Evolutionary conservation across 2,888 invertebrate genomes (phyloP), one percentile per base, ranked within the genome.

Genomic region (Drosophila lacicola): DNA sequence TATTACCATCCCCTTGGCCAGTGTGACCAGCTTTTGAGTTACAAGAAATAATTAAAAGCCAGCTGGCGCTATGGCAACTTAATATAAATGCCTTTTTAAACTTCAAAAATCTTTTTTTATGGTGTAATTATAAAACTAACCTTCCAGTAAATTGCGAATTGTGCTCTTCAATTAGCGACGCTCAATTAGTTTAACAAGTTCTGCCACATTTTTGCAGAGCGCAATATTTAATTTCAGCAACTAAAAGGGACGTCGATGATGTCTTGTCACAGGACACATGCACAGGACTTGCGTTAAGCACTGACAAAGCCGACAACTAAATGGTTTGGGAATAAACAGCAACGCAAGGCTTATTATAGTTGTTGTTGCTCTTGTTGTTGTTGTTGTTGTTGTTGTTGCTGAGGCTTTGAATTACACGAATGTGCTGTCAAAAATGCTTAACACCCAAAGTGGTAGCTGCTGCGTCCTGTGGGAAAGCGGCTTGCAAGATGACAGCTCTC

Each of bases 341-440:
- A 49, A 14, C 29, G 41, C 36, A 42, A 34, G 19, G 64, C 49
- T 63, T 39, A 60, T 29, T 37, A 29, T n/a, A 33, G 50, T 6
- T 42, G 39, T 29, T 54, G 37, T 5, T 37, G 25, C 25, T 25
- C 25, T 42, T 53, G 37, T 21, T 25, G 47, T 25, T 44, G 44
- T 14, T 49, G 50, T 6, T 42, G 39, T 29, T 54, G 36, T 42
- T 36, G 71, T 42, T 53, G 37, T 21, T 25, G 47, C 33, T 44
- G 44, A 45, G 69, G 69, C 82, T 76, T 82, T 80, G 82, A 82
- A 80, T 80, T 80, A 80, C 80, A 80, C 73, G 80, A 80, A 80
- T 82, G 80, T 80, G 73, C 83, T 80, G 80, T 80, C 80, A 82
- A 80, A 80, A 80, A 80, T 80, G 72, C 80, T 80, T 80, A 80